These are phyloP conservation scores for Eilema griseolum DNA, from an alignment of 2,888 invertebrate genomes.

Conservation along the genomic window DNA sequence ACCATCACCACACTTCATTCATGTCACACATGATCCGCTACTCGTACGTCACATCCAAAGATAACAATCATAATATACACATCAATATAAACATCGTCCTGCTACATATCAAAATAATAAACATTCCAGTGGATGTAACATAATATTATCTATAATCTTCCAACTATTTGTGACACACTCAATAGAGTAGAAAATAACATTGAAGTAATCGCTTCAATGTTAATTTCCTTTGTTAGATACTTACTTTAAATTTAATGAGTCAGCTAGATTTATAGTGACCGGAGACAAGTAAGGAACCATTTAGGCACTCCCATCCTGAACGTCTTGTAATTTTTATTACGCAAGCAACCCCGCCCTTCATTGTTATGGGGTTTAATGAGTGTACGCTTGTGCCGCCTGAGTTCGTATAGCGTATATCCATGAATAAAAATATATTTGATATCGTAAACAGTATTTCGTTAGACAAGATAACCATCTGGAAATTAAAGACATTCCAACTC, in stretches of 20 bases:
- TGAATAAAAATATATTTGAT: conserved; percentile 52
- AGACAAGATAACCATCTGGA: conserved; percentile 17
- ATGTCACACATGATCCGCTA: conserved; percentile 63
- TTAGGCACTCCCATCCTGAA: conserved; percentile 82
- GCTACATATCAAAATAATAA: not conserved
- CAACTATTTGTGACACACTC: not conserved
- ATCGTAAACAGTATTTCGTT: conserved; percentile 43
- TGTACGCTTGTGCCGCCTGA: conserved; percentile 62
- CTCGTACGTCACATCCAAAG: conserved; percentile 59
- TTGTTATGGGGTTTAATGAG: conserved; percentile 81
- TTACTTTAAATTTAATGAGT: conserved; percentile 44
- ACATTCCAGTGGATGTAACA: not conserved
- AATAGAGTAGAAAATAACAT: conserved; percentile 20
- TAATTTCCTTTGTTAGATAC: conserved; percentile 33
- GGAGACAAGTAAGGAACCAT: conserved; percentile 70
- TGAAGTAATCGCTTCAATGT: conserved; percentile 20
- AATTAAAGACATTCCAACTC: conserved; percentile 20
- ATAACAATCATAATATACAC: conserved; percentile 55
- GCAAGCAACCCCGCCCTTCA: conserved; percentile 79
- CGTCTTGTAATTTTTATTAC: conserved; percentile 82
- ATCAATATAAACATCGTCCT: conserved; percentile 7
- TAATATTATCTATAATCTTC: not conserved
- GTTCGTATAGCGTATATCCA: conserved; percentile 55
- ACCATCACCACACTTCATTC: conserved; percentile 70
- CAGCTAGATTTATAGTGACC: conserved; percentile 61